Base-by-base conservation (phyloP, 2,113 vertebrate genomes). In the Syngnathus floridae region DNA sequence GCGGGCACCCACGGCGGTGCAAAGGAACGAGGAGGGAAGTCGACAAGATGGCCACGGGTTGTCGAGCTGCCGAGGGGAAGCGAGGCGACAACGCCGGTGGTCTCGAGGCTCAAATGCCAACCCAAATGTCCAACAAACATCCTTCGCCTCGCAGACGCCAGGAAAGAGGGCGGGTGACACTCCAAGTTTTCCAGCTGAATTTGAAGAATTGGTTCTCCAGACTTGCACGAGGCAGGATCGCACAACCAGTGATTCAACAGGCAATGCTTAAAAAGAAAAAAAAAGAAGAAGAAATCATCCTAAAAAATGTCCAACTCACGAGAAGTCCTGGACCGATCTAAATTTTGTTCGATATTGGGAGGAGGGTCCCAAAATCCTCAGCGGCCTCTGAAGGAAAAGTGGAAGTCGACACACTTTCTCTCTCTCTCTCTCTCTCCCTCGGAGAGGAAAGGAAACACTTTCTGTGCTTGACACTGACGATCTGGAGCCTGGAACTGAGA, bases 1-100 rank as follows among this genome's bases (percentile, higher is more conserved):
- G 78, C 75, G 55, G 73, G 83, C 82, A 80, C 90, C 87, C 88
- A 90, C 90, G 93, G 90, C 90, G 87, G 93, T 89, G 87, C 84
- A 77, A 86, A 65, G 26, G 78, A 87, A 87, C 84, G 78, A 86
- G 69, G 78, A 87, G 86, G 82, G 77, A 75, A 89, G 78, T 76
- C 89, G 73, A 84, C 86, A 83, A 75, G 80, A 68, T 70, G 77
- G 76, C 69, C 52, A 86, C 70, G 86, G 87, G 82, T 82, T 87
- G 90, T 87, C 85, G 82, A 81, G 84, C 90, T 91, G 88, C 64
- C 75, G 57, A 88, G 88, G 80, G 73, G 76, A 77, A 71, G 41
- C 66, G 76, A 80, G 65, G 66, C 78, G 86, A 81, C 80, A 84
- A 84, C 81, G 71, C 62, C 63, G 49, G 43, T 35, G 62, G 77